Conservation (phyloP, 35 echinoderm and acorn worm species). For the Lytechinus pictus region DNA sequence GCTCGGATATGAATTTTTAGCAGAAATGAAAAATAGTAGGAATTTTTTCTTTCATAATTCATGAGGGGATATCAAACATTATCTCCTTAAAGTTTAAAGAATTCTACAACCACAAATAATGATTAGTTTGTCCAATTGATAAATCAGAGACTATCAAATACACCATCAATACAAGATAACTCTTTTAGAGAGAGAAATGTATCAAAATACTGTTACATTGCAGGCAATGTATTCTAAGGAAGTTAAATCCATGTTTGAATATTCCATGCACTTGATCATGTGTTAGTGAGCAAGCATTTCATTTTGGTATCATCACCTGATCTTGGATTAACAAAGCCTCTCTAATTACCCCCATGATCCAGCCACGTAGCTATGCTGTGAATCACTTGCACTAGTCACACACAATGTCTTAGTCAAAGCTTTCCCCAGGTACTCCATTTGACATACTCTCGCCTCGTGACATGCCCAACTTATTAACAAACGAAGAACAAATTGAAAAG, state of each 20-base stretch:
- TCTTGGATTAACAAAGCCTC: background rate
- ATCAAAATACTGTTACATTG: background rate
- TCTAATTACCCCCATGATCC: conserved; percentile 4
- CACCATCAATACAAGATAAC: background rate
- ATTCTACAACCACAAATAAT: background rate
- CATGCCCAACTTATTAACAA: background rate
- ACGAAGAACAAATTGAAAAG: background rate
- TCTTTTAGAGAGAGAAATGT: background rate
- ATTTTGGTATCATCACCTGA: background rate
- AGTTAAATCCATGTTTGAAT: background rate
- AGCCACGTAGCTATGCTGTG: background rate
- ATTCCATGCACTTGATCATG: background rate
- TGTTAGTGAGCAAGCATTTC: background rate
- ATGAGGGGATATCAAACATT: background rate
- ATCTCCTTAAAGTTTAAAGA: background rate
- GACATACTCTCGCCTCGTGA: background rate
- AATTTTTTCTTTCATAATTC: background rate
- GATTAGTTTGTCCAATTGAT: background rate
- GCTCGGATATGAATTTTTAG: background rate
- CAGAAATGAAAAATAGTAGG: background rate
- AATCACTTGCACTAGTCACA: background rate
- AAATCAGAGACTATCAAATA: background rate
- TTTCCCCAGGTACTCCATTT: background rate
- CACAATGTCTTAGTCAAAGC: background rate
- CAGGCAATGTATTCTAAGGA: background rate